Percentiles rank a stretch among this genome's conserved stretches.
Evolutionary conservation across 2,113 vertebrate genomes (phyloP).

Genomic region (Dissostichus mawsoni): DNA sequence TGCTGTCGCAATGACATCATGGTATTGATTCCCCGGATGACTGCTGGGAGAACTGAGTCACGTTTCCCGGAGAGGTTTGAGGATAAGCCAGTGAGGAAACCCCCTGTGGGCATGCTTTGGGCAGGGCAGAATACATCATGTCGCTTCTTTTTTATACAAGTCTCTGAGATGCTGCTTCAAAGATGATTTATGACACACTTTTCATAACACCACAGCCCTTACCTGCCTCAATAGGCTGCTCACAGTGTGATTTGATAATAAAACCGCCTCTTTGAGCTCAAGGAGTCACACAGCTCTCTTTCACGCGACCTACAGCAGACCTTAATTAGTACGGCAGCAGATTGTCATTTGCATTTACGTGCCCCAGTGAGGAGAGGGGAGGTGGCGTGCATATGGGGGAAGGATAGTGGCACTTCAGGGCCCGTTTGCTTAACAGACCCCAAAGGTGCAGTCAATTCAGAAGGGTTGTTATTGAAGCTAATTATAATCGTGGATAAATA

Average conservation of each 20-base stretch:
- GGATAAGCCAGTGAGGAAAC: slow-evolving; percentile 52
- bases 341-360: slow-evolving; percentile 82
- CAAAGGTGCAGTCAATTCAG: slow-evolving; percentile 57
- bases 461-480: slow-evolving; percentile 59
- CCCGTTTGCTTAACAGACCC: slow-evolving; percentile 66
- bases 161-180: slow-evolving; percentile 17
- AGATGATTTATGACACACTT: slow-evolving; percentile 26
- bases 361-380: slow-evolving; percentile 61
- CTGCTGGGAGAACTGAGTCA: slow-evolving; percentile 67
- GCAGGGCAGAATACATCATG: slow-evolving; percentile 38
- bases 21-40: slow-evolving; percentile 64
- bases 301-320: slow-evolving; percentile 66
- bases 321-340: slow-evolving; percentile 79
- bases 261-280: slow-evolving; percentile 40
- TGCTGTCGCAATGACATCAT: slow-evolving; percentile 73
- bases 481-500: slow-evolving; percentile 43
- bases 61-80: slow-evolving; percentile 66
- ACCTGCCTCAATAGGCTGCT: slow-evolving; percentile 34
- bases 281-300: slow-evolving; percentile 46
- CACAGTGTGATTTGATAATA: slow-evolving; percentile 43
- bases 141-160: slow-evolving; percentile 11
- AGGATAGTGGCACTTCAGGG: slow-evolving; percentile 65
- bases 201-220: slow-evolving; percentile 29
- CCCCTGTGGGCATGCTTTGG: slow-evolving; percentile 39
- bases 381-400: slow-evolving; percentile 47